Evolutionary conservation across 1,140 invertebrate genomes (phyloP).

Genomic region (Archegozetes longisetosus): DNA sequence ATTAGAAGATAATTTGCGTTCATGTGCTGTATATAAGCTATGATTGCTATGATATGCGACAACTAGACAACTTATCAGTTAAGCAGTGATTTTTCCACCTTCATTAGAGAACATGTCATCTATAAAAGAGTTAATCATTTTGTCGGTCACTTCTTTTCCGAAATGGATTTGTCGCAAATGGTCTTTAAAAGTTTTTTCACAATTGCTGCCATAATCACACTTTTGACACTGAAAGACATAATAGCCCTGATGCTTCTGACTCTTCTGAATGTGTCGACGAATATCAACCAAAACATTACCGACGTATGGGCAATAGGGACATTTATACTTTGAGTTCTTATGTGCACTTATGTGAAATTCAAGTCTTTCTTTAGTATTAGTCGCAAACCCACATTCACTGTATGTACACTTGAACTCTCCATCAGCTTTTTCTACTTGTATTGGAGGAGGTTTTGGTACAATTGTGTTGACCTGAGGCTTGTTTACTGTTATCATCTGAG

Average conservation of each 20-base stretch:
- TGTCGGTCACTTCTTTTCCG: not conserved
- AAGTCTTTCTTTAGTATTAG: not conserved
- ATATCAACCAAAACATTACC: conserved; percentile 1
- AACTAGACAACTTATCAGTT: not conserved
- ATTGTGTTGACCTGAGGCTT: not conserved
- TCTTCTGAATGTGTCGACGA: not conserved
- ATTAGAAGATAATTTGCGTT: no score
- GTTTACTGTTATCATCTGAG: not conserved
- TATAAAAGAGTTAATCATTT: not conserved
- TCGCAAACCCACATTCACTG: not conserved
- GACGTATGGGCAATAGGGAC: conserved; percentile 1
- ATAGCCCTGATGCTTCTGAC: not conserved
- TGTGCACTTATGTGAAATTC: conserved; percentile 1
- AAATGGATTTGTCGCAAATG: not conserved
- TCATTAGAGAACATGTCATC: not conserved
- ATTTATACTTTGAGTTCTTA: not conserved
- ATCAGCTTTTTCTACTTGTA: not conserved
- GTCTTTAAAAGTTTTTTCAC: not conserved
- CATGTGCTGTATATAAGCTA: no score
- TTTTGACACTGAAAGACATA: not conserved
- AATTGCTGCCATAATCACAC: not conserved
- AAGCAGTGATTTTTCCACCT: not conserved
- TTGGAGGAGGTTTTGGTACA: not conserved
- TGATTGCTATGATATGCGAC: not conserved
- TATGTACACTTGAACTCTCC: not conserved